These are phyloP conservation scores for Parnassius smintheus DNA, from an alignment of 2,888 invertebrate genomes.

Conservation along the genomic window DNA sequence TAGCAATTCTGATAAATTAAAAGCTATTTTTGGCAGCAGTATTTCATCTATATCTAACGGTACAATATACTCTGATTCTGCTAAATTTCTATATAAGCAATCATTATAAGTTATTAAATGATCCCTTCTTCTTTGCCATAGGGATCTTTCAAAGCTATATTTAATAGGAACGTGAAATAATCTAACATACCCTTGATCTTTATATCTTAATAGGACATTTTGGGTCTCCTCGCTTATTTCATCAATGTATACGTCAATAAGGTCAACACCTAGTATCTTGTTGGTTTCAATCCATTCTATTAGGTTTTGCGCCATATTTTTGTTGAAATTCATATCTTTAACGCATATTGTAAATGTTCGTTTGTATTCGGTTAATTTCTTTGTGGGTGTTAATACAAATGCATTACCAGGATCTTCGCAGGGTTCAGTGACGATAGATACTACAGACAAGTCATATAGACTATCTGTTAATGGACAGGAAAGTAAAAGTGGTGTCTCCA, in stretches of 20 bases:
- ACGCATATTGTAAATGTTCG: conserved; percentile 85
- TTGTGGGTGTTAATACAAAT: conserved; percentile 51
- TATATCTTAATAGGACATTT: conserved; percentile 80
- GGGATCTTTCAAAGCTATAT: conserved; percentile 52
- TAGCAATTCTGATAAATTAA: conserved; percentile 82
- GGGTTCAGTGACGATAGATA: conserved; percentile 75
- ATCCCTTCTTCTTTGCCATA: conserved; percentile 86
- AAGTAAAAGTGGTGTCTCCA: conserved; percentile 81
- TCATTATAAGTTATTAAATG: conserved; percentile 89
- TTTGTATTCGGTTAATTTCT: conserved; percentile 38
- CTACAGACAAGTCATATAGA: conserved; percentile 54
- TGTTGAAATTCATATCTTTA: conserved; percentile 85
- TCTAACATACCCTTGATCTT: conserved; percentile 67
- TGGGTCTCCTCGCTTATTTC: conserved; percentile 77
- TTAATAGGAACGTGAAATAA: conserved; percentile 79
- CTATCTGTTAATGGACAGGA: conserved; percentile 83
- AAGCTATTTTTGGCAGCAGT: conserved; percentile 82
- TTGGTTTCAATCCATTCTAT: conserved; percentile 88
- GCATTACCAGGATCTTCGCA: conserved; percentile 73
- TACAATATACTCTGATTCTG: conserved; percentile 83
- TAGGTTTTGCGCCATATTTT: conserved; percentile 82
- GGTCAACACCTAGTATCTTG: conserved; percentile 84
- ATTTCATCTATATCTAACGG: conserved; percentile 89
- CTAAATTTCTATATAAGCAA: conserved; percentile 87
- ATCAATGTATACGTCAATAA: conserved; percentile 84